Percentiles rank a stretch among this genome's conserved stretches.
phyloP scores from a whole-genome alignment of 2,797 vertebrate genomes.

The Buphagus erythrorhynchus region DNA sequence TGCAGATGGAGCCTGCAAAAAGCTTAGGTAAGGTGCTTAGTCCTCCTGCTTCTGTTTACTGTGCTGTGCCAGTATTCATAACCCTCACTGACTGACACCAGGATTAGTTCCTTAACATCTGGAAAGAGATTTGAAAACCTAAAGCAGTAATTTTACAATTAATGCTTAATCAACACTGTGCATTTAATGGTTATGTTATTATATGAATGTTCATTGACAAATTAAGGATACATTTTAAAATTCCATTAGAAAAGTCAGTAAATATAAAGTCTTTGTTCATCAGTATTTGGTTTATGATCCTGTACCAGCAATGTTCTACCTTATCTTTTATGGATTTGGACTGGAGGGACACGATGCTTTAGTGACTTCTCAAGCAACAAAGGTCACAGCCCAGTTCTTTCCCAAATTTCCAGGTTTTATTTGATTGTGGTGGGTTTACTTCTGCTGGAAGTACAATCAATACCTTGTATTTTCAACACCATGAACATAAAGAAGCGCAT shows the following conservation, averaged over 20 bases:
- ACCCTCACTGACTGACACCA: not conserved
- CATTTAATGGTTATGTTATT: not conserved
- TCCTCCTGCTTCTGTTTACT: not conserved
- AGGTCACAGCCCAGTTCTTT: not conserved
- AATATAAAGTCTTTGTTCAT: not conserved
- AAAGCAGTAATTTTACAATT: not conserved
- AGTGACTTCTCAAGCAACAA: not conserved
- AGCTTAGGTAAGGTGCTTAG: not conserved
- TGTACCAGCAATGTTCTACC: not conserved
- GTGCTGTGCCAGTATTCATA: not conserved
- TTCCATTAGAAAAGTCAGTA: not conserved
- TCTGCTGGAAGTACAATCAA: slow-evolving; percentile 21
- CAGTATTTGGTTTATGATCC: not conserved
- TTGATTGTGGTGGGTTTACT: not conserved
- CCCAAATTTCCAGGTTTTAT: not conserved
- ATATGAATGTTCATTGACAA: not conserved
- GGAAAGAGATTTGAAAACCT: not conserved
- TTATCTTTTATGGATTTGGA: not conserved
- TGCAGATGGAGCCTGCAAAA: not conserved
- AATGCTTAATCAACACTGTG: not conserved
- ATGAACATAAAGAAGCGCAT: not conserved
- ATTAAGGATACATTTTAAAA: not conserved
- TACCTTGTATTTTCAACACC: not conserved
- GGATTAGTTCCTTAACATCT: not conserved
- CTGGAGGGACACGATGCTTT: not conserved